Conservation (phyloP, 2,888 invertebrate genomes). For the Trisateles emortualis region DNA sequence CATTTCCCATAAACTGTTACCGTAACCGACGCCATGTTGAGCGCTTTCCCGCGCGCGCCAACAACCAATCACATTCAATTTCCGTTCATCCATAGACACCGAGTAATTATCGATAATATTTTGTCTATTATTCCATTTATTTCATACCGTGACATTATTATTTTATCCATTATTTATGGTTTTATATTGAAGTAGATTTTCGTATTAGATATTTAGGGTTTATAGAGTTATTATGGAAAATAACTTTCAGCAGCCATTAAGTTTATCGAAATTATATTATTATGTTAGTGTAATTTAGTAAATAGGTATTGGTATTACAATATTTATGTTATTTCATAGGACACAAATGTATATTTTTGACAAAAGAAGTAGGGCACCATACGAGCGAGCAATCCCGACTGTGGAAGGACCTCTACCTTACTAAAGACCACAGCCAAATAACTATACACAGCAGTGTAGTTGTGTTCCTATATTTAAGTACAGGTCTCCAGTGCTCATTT, state of each 20-base stretch:
- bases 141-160: constrained; percentile 43
- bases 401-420: too few relatives aligned
- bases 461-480: too few relatives aligned
- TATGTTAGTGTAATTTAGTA: constrained; percentile 1
- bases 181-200: constrained; percentile 44
- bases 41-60: constrained; percentile 69
- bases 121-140: constrained; percentile 41
- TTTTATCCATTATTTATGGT: constrained; percentile 42
- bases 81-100: constrained; percentile 58
- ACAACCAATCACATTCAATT: constrained; percentile 73
- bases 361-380: too few relatives aligned
- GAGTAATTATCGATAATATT: constrained; percentile 47
- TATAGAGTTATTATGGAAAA: constrained; percentile 40
- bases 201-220: constrained; percentile 29
- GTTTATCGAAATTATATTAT: constrained; percentile 12
- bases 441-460: too few relatives aligned
- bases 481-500: too few relatives aligned
- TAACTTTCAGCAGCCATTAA: constrained; percentile 11
- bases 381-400: too few relatives aligned
- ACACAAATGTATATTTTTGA: too few relatives aligned
- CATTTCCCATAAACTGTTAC: constrained; percentile 59
- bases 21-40: constrained; percentile 78
- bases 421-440: too few relatives aligned
- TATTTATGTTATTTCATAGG: neutral
- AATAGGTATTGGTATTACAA: neutral